phyloP scores from a whole-genome alignment of 1,140 invertebrate species.

The Rhyzopertha dominica region DNA sequence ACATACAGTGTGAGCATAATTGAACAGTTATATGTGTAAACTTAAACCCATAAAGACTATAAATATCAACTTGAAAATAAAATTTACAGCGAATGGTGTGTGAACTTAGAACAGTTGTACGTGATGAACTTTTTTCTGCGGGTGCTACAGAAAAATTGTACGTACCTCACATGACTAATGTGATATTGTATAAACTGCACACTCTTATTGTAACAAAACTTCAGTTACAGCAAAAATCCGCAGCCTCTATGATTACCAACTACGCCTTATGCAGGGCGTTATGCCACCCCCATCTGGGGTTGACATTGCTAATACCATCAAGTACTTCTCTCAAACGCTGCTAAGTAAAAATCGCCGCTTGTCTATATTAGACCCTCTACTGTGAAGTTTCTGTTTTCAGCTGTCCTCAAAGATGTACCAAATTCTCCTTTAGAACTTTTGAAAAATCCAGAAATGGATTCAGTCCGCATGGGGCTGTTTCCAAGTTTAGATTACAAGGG shows the following conservation, averaged over 20 bases:
- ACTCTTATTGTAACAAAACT: too few relatives aligned
- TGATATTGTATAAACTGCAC: too few relatives aligned
- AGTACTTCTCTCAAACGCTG: slow-evolving; percentile 96
- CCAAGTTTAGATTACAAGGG: slow-evolving; percentile 94
- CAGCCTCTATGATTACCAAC: slow-evolving; percentile 93
- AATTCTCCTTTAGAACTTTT: slow-evolving; percentile 87
- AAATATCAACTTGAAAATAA: too few relatives aligned
- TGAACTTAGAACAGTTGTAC: too few relatives aligned
- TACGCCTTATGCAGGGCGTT: slow-evolving; percentile 84
- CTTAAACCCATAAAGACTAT: too few relatives aligned
- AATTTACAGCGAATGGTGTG: too few relatives aligned
- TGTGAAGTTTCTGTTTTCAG: slow-evolving; percentile 48
- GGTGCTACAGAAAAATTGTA: too few relatives aligned
- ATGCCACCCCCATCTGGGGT: slow-evolving; percentile 88
- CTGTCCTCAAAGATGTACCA: slow-evolving; percentile 91
- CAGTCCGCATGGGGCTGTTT: slow-evolving; percentile 80
- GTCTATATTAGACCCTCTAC: background rate
- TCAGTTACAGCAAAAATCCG: slow-evolving; percentile 96
- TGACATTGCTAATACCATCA: slow-evolving; percentile 95
- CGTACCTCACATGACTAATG: too few relatives aligned
- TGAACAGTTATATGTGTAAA: too few relatives aligned
- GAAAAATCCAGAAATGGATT: slow-evolving; percentile 77
- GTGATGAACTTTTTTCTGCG: too few relatives aligned
- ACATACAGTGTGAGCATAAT: too few relatives aligned
- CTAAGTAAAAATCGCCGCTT: slow-evolving; percentile 88